A percentile compares a stretch with the other conserved stretches of the same genome.
Evolutionary conservation across 2,113 vertebrate genomes (phyloP).

Genomic region (Melanostigma gelatinosum): DNA sequence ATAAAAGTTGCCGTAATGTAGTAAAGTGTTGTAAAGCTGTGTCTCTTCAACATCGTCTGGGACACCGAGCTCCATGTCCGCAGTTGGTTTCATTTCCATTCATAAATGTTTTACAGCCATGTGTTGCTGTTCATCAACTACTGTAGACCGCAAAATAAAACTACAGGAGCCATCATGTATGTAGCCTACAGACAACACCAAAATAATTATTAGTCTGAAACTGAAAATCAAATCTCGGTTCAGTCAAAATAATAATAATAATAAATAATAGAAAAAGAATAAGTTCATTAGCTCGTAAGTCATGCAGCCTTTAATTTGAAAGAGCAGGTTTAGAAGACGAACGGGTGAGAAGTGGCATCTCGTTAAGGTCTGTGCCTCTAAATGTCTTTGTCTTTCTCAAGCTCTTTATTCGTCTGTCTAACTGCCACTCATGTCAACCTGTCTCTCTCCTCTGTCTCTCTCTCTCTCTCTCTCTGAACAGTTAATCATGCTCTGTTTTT

Average conservation of each 20-base stretch:
- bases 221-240: no score
- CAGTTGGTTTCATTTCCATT: no score
- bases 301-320: background rate
- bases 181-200: background rate
- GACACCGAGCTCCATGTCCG: no score
- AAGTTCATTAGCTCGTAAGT: background rate
- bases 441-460: background rate
- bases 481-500: constrained; percentile 53
- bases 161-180: background rate
- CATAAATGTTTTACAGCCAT: no score
- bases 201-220: background rate
- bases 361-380: background rate
- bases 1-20: no score
- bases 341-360: background rate
- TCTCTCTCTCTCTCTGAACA: constrained; percentile 14
- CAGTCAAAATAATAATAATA: background rate
- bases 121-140: background rate
- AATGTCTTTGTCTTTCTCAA: constrained; percentile 1
- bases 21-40: no score
- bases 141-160: background rate
- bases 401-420: constrained; percentile 7
- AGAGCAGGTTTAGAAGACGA: background rate
- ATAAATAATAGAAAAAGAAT: background rate
- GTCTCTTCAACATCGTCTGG: no score
- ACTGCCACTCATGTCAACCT: background rate